Base-by-base conservation (phyloP, 2,888 invertebrate species). In the Pseudanteris insignis region DNA sequence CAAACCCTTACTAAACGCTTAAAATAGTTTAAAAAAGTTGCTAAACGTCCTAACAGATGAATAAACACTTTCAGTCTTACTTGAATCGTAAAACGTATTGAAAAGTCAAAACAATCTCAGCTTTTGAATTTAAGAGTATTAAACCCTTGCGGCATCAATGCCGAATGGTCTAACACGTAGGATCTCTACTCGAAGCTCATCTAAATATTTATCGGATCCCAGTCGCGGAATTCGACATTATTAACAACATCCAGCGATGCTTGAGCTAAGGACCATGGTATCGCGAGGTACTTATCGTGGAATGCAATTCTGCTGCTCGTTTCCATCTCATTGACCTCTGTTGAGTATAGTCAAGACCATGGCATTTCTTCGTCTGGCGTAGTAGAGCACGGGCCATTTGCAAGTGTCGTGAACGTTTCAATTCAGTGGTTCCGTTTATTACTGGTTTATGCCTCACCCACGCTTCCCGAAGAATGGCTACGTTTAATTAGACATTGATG, bases 321-420 rank as follows among this genome's bases (percentile, higher is more conserved):
- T 51, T 51, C 51, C 51, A 51, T 51, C 51, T 51, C 51, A 51
- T 51, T 51, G 53, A 43, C 43, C 43, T 24, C 29, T 25, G 43
- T 51, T 51, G 43, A 36, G 41, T 43, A n/a, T n/a, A n/a, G n/a
- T n/a, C 37, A 53, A 41, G 43, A 37, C 43, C 43, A 32, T 30
- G 30, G 11, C 30, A 44, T 53, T 53, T 15, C 43, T n/a, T n/a
- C n/a, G n/a, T n/a, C n/a, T n/a, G n/a, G n/a, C n/a, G n/a, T n/a
- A n/a, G n/a, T n/a, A n/a, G n/a, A n/a, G 26, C 30, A 15, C 15
- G 4, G 38, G 12, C 15, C 15, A 48, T 25, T 26, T 7, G 29
- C 50, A 33, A 33, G 32, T 12, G 29, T 18, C 8, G 13, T 29
- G 21, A 47, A 21, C n/a, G 30, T 37, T 37, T 24, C 37, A 30